These are phyloP conservation scores for Glossophaga mutica DNA, from an alignment of 2,797 vertebrate genomes.

Conservation along the genomic window DNA sequence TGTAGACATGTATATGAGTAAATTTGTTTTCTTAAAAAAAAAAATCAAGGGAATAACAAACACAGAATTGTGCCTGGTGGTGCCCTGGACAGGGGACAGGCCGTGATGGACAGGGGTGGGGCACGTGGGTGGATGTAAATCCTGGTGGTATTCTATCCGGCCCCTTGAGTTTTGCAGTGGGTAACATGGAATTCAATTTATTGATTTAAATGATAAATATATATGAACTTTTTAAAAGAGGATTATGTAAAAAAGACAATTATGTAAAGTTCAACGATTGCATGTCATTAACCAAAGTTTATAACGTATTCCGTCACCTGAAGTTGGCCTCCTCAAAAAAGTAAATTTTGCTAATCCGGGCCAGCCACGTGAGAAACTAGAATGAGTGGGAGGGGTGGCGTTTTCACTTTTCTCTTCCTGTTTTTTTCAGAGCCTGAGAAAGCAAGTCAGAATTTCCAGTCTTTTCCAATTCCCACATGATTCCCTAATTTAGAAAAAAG, in stretches of 20 bases:
- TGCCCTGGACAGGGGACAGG: neutral
- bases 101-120: neutral
- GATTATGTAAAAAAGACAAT: neutral
- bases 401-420: constrained; percentile 77
- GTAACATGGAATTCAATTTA: neutral
- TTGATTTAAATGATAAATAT: neutral
- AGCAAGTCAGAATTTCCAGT: constrained; percentile 73
- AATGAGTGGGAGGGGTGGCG: constrained; percentile 37
- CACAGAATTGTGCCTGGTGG: neutral
- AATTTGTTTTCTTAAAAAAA: neutral
- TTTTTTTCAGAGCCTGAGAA: constrained; percentile 68
- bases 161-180: neutral
- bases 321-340: neutral
- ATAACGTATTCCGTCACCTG: neutral
- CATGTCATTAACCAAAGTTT: neutral
- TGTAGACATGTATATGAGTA: neutral
- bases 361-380: constrained; percentile 24
- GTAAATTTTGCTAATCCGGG: neutral
- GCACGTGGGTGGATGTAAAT: neutral
- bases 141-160: neutral
- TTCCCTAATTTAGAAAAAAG: constrained; percentile 58
- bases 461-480: constrained; percentile 70
- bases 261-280: neutral
- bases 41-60: neutral
- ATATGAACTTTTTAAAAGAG: neutral